phyloP scores from a whole-genome alignment of 37 sponge, comb jelly and placozoan genomes.

The Spongilla lacustris region DNA sequence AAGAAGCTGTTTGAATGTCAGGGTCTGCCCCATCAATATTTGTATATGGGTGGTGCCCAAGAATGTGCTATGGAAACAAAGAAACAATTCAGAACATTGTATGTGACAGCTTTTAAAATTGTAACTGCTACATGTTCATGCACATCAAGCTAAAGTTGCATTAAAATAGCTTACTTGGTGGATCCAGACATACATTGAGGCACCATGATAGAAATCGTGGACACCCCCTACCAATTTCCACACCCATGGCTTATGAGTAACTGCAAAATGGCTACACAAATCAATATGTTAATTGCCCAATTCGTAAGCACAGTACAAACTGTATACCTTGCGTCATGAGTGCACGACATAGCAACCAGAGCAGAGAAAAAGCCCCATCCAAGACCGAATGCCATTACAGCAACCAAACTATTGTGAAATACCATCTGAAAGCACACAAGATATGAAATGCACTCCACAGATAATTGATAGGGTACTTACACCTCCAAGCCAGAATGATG shows the following conservation, averaged over 20 bases:
- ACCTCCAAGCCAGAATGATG: slow-evolving; percentile 41
- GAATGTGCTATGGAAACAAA: slow-evolving; percentile 59
- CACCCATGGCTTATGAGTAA: slow-evolving; percentile 97
- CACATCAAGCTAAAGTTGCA: not conserved
- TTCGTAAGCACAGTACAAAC: not conserved
- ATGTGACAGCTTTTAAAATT: not conserved
- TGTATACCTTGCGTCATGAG: slow-evolving; percentile 88
- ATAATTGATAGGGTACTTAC: slow-evolving; percentile 31
- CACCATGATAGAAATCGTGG: slow-evolving; percentile 85
- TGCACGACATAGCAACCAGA: slow-evolving; percentile 86
- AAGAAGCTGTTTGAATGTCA: slow-evolving; percentile 82
- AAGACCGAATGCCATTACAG: slow-evolving; percentile 39
- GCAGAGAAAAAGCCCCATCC: slow-evolving; percentile 79
- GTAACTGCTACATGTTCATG: too few relatives aligned
- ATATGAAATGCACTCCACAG: not conserved
- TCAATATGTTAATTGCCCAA: not conserved
- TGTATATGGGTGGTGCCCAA: slow-evolving; percentile 95
- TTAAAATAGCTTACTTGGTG: slow-evolving; percentile 61
- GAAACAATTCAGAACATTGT: not conserved
- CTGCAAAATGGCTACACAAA: slow-evolving; percentile 84
- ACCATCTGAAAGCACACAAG: slow-evolving; percentile 39
- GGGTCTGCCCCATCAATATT: slow-evolving; percentile 94
- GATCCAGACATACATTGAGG: slow-evolving; percentile 83
- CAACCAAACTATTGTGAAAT: slow-evolving; percentile 55
- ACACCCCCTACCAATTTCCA: slow-evolving; percentile 79